phyloP scores from a whole-genome alignment of 1,140 invertebrate genomes.

The Pseudomyrmex dendroicus region DNA sequence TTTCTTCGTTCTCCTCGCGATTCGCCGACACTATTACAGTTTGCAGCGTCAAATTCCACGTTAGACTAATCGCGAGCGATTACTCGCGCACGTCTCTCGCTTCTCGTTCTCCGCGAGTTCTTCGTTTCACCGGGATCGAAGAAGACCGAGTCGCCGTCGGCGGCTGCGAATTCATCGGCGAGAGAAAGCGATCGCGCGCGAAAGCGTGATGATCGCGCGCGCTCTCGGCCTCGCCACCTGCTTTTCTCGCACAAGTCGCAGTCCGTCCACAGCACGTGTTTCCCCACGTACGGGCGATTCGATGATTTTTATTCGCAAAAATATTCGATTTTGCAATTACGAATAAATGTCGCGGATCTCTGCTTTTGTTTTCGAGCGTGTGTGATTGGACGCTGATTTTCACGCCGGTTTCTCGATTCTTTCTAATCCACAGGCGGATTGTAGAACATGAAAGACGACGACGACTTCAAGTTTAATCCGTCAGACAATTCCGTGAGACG shows the following conservation, averaged over 20 bases:
- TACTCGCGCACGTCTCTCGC: constrained; percentile 10
- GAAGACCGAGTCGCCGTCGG: not conserved
- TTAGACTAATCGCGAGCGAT: constrained; percentile 27
- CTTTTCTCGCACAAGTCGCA: not conserved
- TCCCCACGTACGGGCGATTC: not conserved
- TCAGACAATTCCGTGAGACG: not conserved
- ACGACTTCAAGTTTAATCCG: not conserved
- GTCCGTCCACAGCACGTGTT: constrained; percentile 27
- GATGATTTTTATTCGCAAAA: not conserved
- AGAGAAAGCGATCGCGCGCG: constrained; percentile 13
- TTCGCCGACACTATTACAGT: not conserved
- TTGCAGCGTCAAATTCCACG: not conserved
- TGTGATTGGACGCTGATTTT: not conserved
- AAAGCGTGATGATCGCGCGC: constrained; percentile 12
- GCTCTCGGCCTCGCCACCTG: constrained; percentile 15
- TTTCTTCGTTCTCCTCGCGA: not conserved
- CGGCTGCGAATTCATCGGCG: constrained; percentile 4
- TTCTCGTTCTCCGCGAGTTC: not conserved
- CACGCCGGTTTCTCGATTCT: too few species aligned
- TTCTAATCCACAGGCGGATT: not conserved
- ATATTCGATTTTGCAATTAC: not conserved
- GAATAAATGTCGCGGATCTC: not conserved
- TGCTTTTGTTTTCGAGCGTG: too few species aligned
- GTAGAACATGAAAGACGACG: not conserved
- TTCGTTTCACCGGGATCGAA: not conserved